Conservation (phyloP, 2,797 vertebrate genomes). For the Diglossa cyanea region DNA sequence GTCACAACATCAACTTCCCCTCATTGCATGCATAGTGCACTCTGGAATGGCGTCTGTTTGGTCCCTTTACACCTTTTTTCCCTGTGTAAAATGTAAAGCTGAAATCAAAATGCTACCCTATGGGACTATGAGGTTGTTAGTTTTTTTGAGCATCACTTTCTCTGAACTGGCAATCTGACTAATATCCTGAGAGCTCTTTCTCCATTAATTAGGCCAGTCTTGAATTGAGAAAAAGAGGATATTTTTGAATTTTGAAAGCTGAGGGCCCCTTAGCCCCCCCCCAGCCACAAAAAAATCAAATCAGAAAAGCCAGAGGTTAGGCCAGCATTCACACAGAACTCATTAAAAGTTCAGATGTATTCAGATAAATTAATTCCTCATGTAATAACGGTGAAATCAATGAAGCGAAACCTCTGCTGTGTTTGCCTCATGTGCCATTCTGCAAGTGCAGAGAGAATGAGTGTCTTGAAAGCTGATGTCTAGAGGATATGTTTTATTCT, state of each 20-base stretch:
- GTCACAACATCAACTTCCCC: background rate
- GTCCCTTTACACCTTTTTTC: background rate
- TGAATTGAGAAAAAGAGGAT: background rate
- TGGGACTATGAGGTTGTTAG: background rate
- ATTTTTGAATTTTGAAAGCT: background rate
- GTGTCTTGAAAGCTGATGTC: background rate
- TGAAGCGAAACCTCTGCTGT: background rate
- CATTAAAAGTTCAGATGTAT: background rate
- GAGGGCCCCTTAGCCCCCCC: background rate
- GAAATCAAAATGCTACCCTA: background rate
- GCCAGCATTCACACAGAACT: background rate
- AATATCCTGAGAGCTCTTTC: background rate
- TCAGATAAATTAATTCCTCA: background rate
- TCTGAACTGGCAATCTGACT: background rate
- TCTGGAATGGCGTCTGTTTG: background rate
- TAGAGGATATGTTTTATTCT: background rate
- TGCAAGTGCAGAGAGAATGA: background rate
- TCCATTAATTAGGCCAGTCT: background rate
- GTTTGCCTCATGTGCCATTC: background rate
- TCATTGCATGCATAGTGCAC: background rate
- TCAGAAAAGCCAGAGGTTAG: background rate
- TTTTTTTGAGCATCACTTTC: background rate
- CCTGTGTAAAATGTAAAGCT: background rate
- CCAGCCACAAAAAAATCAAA: background rate
- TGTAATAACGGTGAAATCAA: background rate